These are phyloP conservation scores for Dendroctonus ponderosae DNA, from an alignment of 1,140 invertebrate species.

Conservation along the genomic window DNA sequence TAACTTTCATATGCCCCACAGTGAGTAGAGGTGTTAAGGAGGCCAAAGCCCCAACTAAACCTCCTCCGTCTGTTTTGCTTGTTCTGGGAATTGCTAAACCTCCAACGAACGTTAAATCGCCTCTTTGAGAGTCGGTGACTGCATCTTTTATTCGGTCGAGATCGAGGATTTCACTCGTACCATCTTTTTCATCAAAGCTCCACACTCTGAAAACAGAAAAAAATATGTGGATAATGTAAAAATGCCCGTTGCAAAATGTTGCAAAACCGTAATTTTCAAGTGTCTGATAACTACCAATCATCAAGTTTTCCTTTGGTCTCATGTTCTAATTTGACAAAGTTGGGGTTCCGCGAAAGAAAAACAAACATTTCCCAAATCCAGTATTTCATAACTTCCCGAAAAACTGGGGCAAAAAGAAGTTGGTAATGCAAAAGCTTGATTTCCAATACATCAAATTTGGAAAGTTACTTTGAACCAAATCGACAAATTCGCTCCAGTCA, in stretches of 20 bases:
- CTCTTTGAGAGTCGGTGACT: conserved; percentile 61
- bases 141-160: conserved; percentile 61
- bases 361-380: no score
- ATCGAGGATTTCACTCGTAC: conserved; percentile 65
- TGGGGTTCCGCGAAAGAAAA: no score
- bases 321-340: no score
- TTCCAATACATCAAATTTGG: conserved; percentile 2
- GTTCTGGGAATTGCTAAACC: conserved; percentile 58
- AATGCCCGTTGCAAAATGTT: no score
- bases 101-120: conserved; percentile 58
- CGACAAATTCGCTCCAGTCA: conserved; percentile 7
- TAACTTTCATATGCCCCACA: conserved; percentile 54
- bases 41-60: conserved; percentile 45
- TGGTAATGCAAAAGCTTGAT: neutral
- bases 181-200: conserved; percentile 68
- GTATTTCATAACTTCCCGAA: no score
- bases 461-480: conserved; percentile 16
- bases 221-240: no score
- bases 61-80: conserved; percentile 39
- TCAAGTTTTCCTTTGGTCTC: no score
- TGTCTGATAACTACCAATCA: no score
- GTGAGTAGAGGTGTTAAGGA: conserved; percentile 51
- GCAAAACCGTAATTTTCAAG: no score
- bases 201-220: conserved; percentile 56
- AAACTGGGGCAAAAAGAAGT: no score